Percentiles rank a stretch among this genome's conserved stretches.
phyloP scores from a whole-genome alignment of 2,888 invertebrate species.

The Chrysina gloriosa region DNA sequence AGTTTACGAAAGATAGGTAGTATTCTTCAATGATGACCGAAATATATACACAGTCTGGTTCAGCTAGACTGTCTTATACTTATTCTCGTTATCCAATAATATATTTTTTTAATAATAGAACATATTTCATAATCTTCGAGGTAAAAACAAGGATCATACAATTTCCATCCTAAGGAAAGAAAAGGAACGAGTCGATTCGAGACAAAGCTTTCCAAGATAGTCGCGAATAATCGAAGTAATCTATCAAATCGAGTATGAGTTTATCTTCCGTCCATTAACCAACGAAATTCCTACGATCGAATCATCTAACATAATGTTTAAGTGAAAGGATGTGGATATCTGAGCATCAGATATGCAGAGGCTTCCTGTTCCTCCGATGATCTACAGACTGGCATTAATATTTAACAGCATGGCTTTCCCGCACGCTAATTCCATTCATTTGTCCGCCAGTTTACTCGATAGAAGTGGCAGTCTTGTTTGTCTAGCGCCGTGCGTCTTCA shows the following conservation, averaged over 20 bases:
- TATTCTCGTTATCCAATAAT: no score
- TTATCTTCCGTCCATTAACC: constrained; percentile 26
- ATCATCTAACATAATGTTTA: constrained; percentile 21
- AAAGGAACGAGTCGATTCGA: no score
- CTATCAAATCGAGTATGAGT: constrained; percentile 1
- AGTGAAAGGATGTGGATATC: constrained; percentile 18
- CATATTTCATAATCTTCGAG: no score
- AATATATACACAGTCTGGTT: no score
- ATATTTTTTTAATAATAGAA: no score
- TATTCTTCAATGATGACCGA: no score
- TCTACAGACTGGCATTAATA: constrained; percentile 29
- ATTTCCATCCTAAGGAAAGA: no score
- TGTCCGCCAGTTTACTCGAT: constrained; percentile 1
- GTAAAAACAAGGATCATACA: no score
- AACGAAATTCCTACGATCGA: constrained; percentile 12
- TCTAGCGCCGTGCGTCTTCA: constrained; percentile 2
- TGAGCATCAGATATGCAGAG: constrained; percentile 15
- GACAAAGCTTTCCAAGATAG: not conserved
- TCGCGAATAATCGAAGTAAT: not conserved
- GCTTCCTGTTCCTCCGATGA: constrained; percentile 1
- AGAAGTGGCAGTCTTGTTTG: constrained; percentile 4
- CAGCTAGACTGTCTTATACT: no score
- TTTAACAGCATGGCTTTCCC: constrained; percentile 27
- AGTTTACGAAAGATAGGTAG: no score
- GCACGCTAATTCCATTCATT: constrained; percentile 27